A percentile compares a stretch with the other conserved stretches of the same genome.
Conservation (phyloP, 2,797 vertebrate species). For the Etheostoma nigrum region DNA sequence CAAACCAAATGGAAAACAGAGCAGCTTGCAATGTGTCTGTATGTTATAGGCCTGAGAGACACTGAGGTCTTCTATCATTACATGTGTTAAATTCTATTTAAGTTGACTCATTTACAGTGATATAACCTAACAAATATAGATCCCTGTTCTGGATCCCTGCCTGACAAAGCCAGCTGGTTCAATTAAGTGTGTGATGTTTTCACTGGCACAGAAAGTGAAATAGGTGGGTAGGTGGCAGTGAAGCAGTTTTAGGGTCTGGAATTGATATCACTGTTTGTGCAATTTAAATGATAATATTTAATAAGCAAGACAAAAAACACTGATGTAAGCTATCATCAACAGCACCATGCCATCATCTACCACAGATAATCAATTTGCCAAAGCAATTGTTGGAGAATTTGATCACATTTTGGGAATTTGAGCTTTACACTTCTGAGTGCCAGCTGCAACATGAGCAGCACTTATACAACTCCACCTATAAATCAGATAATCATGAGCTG, state of each 20-base stretch:
- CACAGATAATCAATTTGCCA: constrained; percentile 40
- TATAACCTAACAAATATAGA: constrained; percentile 76
- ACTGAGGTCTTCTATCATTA: constrained; percentile 36
- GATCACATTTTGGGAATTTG: constrained; percentile 47
- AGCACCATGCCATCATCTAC: constrained; percentile 18
- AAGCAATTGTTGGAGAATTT: constrained; percentile 29
- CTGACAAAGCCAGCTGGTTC: constrained; percentile 77
- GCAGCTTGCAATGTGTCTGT: neutral
- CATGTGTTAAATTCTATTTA: constrained; percentile 60
- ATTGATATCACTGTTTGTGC: constrained; percentile 66
- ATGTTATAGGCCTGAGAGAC: constrained; percentile 25
- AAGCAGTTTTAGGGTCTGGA: constrained; percentile 64
- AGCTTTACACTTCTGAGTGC: constrained; percentile 14
- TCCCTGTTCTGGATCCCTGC: constrained; percentile 68
- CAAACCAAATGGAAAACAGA: neutral
- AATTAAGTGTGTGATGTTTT: constrained; percentile 71
- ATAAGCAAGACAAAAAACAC: constrained; percentile 57
- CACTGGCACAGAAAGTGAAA: constrained; percentile 61
- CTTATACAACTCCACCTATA: neutral
- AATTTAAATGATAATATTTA: constrained; percentile 59
- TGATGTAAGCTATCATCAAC: constrained; percentile 19
- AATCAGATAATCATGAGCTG: constrained; percentile 41
- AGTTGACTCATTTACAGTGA: constrained; percentile 67
- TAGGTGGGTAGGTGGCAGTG: constrained; percentile 65
- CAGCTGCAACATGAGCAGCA: constrained; percentile 42